A percentile compares a stretch with the other conserved stretches of the same genome.
phyloP scores from a whole-genome alignment of 2,797 vertebrate genomes.

The Rhadinocentrus ornatus region DNA sequence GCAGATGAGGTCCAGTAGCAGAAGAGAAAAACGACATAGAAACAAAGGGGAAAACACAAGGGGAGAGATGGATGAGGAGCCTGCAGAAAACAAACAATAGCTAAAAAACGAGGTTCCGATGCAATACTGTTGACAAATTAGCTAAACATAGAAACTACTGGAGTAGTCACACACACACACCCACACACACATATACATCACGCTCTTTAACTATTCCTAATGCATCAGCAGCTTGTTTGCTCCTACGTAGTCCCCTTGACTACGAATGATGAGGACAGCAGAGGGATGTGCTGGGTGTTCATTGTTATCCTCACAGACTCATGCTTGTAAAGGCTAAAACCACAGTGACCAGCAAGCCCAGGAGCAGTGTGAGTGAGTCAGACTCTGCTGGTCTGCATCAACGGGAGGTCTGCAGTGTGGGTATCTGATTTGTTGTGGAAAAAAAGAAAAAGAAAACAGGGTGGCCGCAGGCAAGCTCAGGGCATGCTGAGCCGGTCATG shows the following conservation, averaged over 20 bases:
- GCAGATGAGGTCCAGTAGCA: slow-evolving; percentile 1
- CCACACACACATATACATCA: slow-evolving; percentile 16
- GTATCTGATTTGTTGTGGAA: slow-evolving; percentile 52
- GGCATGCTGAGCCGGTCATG: slow-evolving; percentile 28
- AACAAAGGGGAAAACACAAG: slow-evolving; percentile 8
- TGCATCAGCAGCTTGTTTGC: slow-evolving; percentile 51
- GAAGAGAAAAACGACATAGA: slow-evolving; percentile 4
- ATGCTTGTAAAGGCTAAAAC: slow-evolving; percentile 62
- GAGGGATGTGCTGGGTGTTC: slow-evolving; percentile 52
- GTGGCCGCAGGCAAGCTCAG: slow-evolving; percentile 42
- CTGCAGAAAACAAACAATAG: slow-evolving; percentile 46
- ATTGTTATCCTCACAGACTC: slow-evolving; percentile 57
- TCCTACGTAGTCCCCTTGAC: slow-evolving; percentile 52
- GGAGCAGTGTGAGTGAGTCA: slow-evolving; percentile 66
- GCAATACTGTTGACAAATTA: slow-evolving; percentile 60
- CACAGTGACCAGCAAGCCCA: slow-evolving; percentile 53
- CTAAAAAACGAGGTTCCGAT: slow-evolving; percentile 44
- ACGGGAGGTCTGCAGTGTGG: slow-evolving; percentile 57
- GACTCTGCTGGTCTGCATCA: slow-evolving; percentile 65
- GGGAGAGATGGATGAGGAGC: slow-evolving; percentile 36
- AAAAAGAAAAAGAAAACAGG: slow-evolving; percentile 13
- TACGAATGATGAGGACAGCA: slow-evolving; percentile 52
- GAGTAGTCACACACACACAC: slow-evolving; percentile 23
- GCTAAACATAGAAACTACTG: slow-evolving; percentile 51
- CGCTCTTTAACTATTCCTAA: slow-evolving; percentile 46